Base-by-base conservation (phyloP, 2,113 vertebrate genomes). In the Scopus umbretta region DNA sequence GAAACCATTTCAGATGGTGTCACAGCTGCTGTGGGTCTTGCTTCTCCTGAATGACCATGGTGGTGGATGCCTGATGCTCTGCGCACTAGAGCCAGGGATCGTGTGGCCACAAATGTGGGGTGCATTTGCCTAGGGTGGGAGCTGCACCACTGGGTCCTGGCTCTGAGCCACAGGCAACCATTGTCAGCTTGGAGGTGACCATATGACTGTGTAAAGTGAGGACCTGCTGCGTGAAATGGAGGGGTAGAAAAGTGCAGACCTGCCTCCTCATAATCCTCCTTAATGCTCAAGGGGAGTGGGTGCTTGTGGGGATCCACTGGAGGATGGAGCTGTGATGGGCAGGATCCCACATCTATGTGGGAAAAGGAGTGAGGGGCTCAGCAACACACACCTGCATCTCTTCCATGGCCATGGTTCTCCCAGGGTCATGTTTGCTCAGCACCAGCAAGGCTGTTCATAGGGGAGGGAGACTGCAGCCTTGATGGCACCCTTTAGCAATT, bases 91-190 rank as follows among this genome's bases (percentile, higher is more conserved):
- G 8, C 23, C 59, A 43, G 45, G 42, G 13, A 21, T 14, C 0
- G 0, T 0, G 3, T 50, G 47, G 15, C 7, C 32, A 40, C n/a
- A 32, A 22, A 66, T 3, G 2, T 45, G 43, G 38, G 38, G 7
- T 71, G 40, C 3, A 4, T 68, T 82, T 59, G 5, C 19, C 32
- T 80, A 38, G 13, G 8, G 7, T 75, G 26, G 23, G 23, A 90
- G 16, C 18, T 79, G 34, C 59, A 20, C 8, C 34, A 23, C 20
- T 43, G 49, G 56, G 63, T 84, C 26, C 45, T 55, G 36, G 17
- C 73, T 78, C 43, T 92, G n/a, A 65, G 27, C 53, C 20, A 8
- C 6, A 6, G 22, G 59, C 11, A 70, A 6, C 25, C 0, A 0
- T 17, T 86, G 38, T 71, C 50, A 67, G 21, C 27, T 14, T 34